Conservation (phyloP, 2,113 vertebrate species). For the Corythornis cristatus region DNA sequence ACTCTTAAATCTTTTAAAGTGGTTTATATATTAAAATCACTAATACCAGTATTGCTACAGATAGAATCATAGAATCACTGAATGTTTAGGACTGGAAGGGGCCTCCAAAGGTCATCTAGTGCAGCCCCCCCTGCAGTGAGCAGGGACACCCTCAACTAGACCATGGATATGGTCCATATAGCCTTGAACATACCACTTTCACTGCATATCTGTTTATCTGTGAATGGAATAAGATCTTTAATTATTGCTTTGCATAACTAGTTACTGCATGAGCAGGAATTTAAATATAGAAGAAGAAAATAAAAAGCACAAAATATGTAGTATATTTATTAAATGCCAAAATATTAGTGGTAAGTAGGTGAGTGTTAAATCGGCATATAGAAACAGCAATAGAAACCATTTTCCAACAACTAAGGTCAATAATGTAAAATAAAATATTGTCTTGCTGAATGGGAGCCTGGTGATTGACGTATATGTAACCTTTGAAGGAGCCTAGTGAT, state of each 20-base stretch:
- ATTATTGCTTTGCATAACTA: background rate
- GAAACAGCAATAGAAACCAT: background rate
- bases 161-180: fast-evolving
- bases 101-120: no score
- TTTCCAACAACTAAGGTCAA: background rate
- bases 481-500: no score
- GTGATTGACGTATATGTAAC: no score
- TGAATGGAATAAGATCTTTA: background rate
- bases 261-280: background rate
- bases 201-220: background rate
- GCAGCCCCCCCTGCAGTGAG: no score
- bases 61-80: no score
- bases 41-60: background rate
- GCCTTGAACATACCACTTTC: background rate
- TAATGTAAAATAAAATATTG: background rate
- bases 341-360: background rate
- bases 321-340: background rate
- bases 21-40: background rate
- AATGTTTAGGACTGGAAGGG: no score
- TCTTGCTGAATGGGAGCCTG: background rate
- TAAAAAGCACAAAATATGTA: no score
- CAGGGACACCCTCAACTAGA: no score
- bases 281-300: background rate
- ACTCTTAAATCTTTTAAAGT: background rate
- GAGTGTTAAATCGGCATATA: background rate